Base-by-base conservation (phyloP, 2,113 vertebrate genomes). In the Serilophus lunatus region DNA sequence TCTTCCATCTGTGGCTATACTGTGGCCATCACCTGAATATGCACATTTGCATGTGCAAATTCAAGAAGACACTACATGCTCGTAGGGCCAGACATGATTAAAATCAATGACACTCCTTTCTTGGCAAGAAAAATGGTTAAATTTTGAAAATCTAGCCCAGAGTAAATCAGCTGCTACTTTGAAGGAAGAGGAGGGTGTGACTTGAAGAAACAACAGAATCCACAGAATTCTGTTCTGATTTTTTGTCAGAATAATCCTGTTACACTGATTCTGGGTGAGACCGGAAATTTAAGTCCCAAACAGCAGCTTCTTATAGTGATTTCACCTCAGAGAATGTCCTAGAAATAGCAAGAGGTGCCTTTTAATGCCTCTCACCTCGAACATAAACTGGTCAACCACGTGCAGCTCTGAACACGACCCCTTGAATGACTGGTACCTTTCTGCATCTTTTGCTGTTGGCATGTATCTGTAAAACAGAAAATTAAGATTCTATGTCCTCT, bases 301-400 rank as follows among this genome's bases (percentile, higher is more conserved):
- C 24, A 69, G 13, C 17, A 59, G 25, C 13, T 79, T 50, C 20
- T 63, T 35, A 12, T 13, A 33, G 31, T 17, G 64, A 15, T 50
- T 90, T 83, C 68, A 33, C 25, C 56, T 68, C 22, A 13, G 38
- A 44, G 9, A 61, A 35, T 7, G 38, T 36, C 29, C 49, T 42
- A 76, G 33, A 61, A 77, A 36, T 10, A 44, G n/a, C 28, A 36
- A 2, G 10, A 23, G 26, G 17, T 56, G 36, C 11, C 15, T 71
- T 63, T 74, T 44, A 74, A 15, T 0, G 2, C 3, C 24, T 61
- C 91, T 95, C 97, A 99, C 98, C 98, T 98, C 98, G 79, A 98
- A 51, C 98, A 99, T 99, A 86, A 98, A 99, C 95, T 98, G 98
- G 93, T 99, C 99, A 84, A 99, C 99, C 80, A 98, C 92, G 17